Percentiles rank a stretch among this genome's conserved stretches.
These are phyloP conservation scores for Epistrophella euchroma DNA, from an alignment of 2,888 invertebrate species.

Conservation along the genomic window DNA sequence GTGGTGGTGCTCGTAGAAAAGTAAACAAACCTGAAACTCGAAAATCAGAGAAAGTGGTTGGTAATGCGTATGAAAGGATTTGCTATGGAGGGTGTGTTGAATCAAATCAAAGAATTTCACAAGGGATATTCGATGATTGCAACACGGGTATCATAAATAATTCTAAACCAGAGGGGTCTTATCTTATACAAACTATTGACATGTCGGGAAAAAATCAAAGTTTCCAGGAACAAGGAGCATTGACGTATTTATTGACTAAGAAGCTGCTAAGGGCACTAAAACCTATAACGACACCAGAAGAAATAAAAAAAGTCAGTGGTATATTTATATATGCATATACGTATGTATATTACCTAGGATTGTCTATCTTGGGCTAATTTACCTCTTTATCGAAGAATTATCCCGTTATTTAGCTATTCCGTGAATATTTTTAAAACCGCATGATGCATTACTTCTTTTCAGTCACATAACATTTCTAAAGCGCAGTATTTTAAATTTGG, in stretches of 20 bases:
- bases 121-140: constrained; percentile 52
- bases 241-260: constrained; percentile 21
- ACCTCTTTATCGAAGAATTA: too few species aligned
- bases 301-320: background rate
- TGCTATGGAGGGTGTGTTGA: constrained; percentile 27
- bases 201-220: background rate
- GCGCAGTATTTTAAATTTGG: too few species aligned
- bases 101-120: constrained; percentile 47
- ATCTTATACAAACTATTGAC: constrained; percentile 29
- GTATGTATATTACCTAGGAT: too few species aligned
- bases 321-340: accelerated
- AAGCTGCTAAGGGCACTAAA: background rate
- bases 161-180: background rate
- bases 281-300: background rate
- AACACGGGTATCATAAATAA: constrained; percentile 56
- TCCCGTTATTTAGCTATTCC: too few species aligned
- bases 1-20: constrained; percentile 5
- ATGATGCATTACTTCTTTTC: too few species aligned
- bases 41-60: constrained; percentile 63
- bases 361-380: too few species aligned
- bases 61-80: constrained; percentile 68
- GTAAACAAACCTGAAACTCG: constrained; percentile 55
- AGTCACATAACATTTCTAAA: too few species aligned
- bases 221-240: background rate
- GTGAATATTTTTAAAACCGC: too few species aligned